Percentiles rank a stretch among this genome's conserved stretches.
phyloP scores from a whole-genome alignment of 2,113 vertebrate genomes.

The cat (Felis catus) region DNA sequence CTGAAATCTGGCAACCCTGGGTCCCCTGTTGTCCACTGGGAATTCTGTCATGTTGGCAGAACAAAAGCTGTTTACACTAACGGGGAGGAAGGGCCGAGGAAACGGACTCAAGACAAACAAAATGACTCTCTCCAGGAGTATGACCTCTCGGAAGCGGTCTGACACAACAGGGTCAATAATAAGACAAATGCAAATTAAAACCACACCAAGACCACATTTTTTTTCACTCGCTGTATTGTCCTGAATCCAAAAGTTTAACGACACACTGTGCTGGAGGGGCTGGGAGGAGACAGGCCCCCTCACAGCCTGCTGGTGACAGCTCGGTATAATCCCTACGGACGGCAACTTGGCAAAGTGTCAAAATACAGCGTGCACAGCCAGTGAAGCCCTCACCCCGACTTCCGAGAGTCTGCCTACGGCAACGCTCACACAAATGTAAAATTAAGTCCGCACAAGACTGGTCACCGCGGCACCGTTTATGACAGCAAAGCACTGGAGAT shows the following conservation, averaged over 20 bases:
- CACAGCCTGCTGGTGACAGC: background rate
- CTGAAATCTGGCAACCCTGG: background rate
- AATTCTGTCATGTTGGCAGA: background rate
- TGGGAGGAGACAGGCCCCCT: background rate
- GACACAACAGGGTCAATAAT: background rate
- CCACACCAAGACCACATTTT: background rate
- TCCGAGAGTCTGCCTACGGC: background rate
- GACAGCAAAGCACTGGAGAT: background rate
- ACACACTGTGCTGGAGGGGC: background rate
- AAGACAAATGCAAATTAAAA: background rate
- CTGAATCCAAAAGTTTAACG: background rate
- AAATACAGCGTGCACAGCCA: background rate
- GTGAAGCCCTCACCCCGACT: background rate
- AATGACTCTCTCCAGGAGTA: background rate
- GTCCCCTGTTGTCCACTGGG: conserved; percentile 1
- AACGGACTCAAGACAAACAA: conserved; percentile 38
- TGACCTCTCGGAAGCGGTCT: background rate
- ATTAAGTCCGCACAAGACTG: background rate
- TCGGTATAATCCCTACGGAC: background rate
- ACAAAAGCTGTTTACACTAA: conserved; percentile 51
- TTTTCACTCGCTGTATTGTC: background rate
- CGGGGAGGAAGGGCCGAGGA: background rate
- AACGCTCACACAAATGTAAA: background rate
- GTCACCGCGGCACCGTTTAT: background rate
- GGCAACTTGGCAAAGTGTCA: background rate